Conservation (phyloP, 2,797 vertebrate genomes). For the Limosa lapponica region DNA sequence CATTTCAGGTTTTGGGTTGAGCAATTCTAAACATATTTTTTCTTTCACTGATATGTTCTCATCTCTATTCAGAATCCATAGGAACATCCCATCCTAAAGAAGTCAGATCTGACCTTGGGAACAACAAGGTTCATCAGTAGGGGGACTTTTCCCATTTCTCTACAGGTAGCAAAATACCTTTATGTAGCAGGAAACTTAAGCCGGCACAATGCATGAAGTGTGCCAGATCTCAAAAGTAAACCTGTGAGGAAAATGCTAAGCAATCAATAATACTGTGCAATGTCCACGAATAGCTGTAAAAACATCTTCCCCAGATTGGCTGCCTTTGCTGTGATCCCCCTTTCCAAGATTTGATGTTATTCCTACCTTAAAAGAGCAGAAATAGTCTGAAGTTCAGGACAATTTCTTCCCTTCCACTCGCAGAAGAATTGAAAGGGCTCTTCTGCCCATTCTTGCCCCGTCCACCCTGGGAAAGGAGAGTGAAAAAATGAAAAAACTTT, state of each 20-base stretch:
- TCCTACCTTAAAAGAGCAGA: not conserved
- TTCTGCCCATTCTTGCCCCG: not conserved
- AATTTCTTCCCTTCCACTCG: not conserved
- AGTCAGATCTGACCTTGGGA: not conserved
- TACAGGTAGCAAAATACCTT: not conserved
- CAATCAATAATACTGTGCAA: not conserved
- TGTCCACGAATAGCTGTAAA: not conserved
- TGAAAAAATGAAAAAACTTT: not conserved
- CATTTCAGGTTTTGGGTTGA: not conserved
- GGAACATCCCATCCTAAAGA: not conserved
- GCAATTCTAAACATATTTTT: not conserved
- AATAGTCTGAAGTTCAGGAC: not conserved
- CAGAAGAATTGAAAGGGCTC: not conserved
- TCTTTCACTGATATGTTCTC: not conserved
- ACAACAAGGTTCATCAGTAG: not conserved
- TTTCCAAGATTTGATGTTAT: not conserved
- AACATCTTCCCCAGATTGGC: not conserved
- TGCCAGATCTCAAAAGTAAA: not conserved
- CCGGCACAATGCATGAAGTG: accelerated
- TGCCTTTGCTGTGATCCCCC: not conserved
- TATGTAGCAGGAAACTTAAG: not conserved
- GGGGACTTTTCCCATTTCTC: not conserved
- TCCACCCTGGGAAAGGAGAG: not conserved
- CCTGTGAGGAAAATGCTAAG: not conserved
- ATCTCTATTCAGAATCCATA: not conserved